Conservation (phyloP, 2,888 invertebrate species). For the Cyaniris semiargus region DNA sequence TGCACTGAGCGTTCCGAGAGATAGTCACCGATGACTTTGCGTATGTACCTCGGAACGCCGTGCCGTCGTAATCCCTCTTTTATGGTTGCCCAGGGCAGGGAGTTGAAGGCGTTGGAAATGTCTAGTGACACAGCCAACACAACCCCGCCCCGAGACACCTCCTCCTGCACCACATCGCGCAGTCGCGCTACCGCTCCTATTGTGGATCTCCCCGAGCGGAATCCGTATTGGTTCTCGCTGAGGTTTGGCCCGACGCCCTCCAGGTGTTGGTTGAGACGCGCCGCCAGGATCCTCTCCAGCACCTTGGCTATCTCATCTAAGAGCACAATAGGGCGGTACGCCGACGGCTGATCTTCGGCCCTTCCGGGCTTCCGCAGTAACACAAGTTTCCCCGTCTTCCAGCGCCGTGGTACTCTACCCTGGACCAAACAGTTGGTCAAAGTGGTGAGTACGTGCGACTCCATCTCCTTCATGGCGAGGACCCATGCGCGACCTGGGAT, state of each 20-base stretch:
- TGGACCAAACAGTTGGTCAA: no score
- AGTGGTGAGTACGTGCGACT: no score
- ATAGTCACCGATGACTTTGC: not conserved
- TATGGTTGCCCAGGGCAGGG: constrained; percentile 35
- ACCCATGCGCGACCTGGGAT: no score
- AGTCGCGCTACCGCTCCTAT: constrained; percentile 21
- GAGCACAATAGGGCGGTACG: constrained; percentile 38
- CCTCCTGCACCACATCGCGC: constrained; percentile 11
- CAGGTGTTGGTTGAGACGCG: no score
- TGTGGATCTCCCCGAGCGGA: constrained; percentile 15
- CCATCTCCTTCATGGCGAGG: no score
- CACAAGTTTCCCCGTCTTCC: constrained; percentile 34
- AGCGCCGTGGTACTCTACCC: not conserved
- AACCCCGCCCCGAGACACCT: constrained; percentile 31
- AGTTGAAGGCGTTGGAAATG: constrained; percentile 42
- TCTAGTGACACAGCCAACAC: constrained; percentile 40
- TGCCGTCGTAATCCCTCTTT: constrained; percentile 23
- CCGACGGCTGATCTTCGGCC: constrained; percentile 31
- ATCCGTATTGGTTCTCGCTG: constrained; percentile 29
- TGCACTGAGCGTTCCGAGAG: not conserved
- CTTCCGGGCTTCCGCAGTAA: constrained; percentile 34
- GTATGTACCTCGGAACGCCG: not conserved
- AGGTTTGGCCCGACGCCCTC: no score
- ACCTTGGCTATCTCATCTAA: constrained; percentile 36
- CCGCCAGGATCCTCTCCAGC: constrained; percentile 35